Evolutionary conservation across 2,888 invertebrate species (phyloP), one percentile per base, ranked within the genome.

Genomic region (Drosophila prostipennis): DNA sequence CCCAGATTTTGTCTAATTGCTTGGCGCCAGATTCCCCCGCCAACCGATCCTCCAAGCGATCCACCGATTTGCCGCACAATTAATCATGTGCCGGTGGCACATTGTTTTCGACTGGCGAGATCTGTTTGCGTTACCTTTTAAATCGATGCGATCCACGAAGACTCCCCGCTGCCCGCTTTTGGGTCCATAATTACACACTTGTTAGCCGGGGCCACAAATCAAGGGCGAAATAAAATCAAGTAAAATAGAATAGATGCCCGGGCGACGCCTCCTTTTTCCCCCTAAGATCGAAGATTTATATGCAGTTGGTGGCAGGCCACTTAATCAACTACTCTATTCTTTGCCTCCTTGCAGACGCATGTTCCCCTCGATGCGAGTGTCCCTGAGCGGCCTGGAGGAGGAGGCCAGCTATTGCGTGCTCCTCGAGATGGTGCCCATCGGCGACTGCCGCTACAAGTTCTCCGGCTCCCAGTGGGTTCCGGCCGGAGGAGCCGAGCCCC

Each of bases 351-450:
- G 4, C 71, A 98, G 98, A 88, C 96, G 98, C 46, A 98, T 98
- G 97, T 98, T 98, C 91, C 98, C 98, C 0, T 95, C 96, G 0
- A 93, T 98, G 77, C 95, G 97, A 83, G 93, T 97, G 32, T 94
- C 94, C 0, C 92, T 98, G 1, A 93, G 93, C 37, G 96, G 97
- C 0, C 92, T 98, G 76, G 96, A 98, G 77, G 96, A 96, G 29
- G 94, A 95, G 29, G 94, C 95, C 59, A 95, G 95, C 89, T 98
- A 98, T 93, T 96, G 95, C 91, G 94, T 98, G 0, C 93, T 96
- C 11, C 92, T 98, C 72, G 97, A 98, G 91, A 94, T 98, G 91
- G 94, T 94, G 0, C 95, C 96, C 4, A 94, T 95, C 6, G 95
- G 96, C 46, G 94, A 95, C 76, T 95, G 95, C 73, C 95, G 98